These are phyloP conservation scores for Mus musculus DNA, from an alignment of 2,113 vertebrate species.

Conservation along the genomic window GRCm39 chr1:28867501-28868000, in stretches of 20 bases:
- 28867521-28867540: neutral
- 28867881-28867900: constrained; percentile 51
- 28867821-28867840: neutral
- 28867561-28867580: neutral
- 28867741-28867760: constrained; percentile 21
- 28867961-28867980: constrained; percentile 34
- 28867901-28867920: constrained; percentile 51
- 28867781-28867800: neutral
- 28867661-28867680: neutral
- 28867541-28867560: neutral
- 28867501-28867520: neutral
- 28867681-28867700: neutral
- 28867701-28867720: neutral
- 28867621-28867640: neutral
- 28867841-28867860: neutral
- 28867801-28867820: neutral
- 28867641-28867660: neutral
- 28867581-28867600: neutral
- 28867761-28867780: neutral
- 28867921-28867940: neutral
- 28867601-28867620: neutral
- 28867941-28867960: constrained; percentile 54
- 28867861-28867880: constrained; percentile 54
- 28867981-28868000: constrained; percentile 19
- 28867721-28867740: neutral